Base-by-base conservation (phyloP, 2,113 vertebrate genomes). In the Dascyllus trimaculatus region DNA sequence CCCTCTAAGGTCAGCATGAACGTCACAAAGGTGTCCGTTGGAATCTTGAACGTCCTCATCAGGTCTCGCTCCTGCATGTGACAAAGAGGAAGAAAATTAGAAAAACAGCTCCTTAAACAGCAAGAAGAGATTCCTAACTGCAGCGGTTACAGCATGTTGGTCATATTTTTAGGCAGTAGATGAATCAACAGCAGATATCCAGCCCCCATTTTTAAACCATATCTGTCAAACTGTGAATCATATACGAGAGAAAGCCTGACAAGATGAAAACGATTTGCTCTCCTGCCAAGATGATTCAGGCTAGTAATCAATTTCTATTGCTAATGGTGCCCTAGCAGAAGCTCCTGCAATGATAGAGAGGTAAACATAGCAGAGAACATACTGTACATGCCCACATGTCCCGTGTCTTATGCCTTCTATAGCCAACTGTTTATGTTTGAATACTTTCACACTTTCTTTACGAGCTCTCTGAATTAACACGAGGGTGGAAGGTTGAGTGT, bases 1-100 rank as follows among this genome's bases (percentile, higher is more conserved):
- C 96, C 95, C 91, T 99, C 98, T 66, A 99, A 91, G 4, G 98
- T 99, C 97, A 99, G 97, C 95, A 98, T 98, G 95, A 99, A 99
- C 11, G 97, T 97, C 65, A 99, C 96, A 32, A 99, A 97, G 0
- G 97, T 98, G 87, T 99, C 98, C 0, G 96, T 94, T 0, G 98
- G 97, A 91, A 99, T 99, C 94, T 96, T 97, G 94, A 99, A 99
- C 0, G 96, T 99, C 74, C 98, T 98, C 29, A 99, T 94, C 56
- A 99, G 94, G 60, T 99, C 98, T 93, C 98, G 93, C 92, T 99
- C 98, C 98, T 99, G 92, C 1, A 9, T 63, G 22, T 0, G 10
- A 78, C 48, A 79, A 48, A 68, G 7, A 52, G 26, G 24, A 45
- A 1, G 26, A 60, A 59, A 29, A 54, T 46, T 1, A 38, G 26